phyloP scores from a whole-genome alignment of 2,888 invertebrate species.

The Maniola hyperantus region DNA sequence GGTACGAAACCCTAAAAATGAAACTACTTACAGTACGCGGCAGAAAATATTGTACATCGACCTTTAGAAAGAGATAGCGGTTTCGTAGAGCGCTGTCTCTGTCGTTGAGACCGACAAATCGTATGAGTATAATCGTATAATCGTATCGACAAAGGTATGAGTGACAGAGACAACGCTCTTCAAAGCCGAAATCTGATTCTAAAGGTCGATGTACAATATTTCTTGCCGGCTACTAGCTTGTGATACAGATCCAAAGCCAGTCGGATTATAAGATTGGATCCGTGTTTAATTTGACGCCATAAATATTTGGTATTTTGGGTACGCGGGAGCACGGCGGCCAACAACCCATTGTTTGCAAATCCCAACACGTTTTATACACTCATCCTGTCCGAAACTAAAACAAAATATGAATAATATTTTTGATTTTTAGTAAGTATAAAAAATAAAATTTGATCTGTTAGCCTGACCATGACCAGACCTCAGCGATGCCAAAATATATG shows the following conservation, averaged over 20 bases:
- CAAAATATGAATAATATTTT: slow-evolving; percentile 25
- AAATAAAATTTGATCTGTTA: neutral
- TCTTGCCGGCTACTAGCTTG: too few species aligned
- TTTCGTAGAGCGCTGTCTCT: too few species aligned
- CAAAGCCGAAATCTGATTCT: too few species aligned
- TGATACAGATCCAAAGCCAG: slow-evolving; percentile 16
- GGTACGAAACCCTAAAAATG: too few species aligned
- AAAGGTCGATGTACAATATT: too few species aligned
- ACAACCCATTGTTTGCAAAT: slow-evolving; percentile 82
- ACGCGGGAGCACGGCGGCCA: slow-evolving; percentile 66
- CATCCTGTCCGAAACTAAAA: slow-evolving; percentile 48
- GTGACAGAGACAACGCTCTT: too few species aligned
- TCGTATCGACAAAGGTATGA: too few species aligned
- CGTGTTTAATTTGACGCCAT: slow-evolving; percentile 68
- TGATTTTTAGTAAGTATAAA: neutral
- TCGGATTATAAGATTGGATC: slow-evolving; percentile 43
- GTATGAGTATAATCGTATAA: too few species aligned
- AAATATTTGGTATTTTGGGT: slow-evolving; percentile 64
- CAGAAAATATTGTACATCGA: too few species aligned
- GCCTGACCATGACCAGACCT: neutral
- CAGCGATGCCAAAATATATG: neutral
- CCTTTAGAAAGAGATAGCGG: too few species aligned
- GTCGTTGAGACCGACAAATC: too few species aligned
- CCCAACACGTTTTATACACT: slow-evolving; percentile 62
- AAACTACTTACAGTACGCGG: too few species aligned